Evolutionary conservation across 2,113 vertebrate genomes (phyloP).

Genomic region (Alligator mississippiensis): DNA sequence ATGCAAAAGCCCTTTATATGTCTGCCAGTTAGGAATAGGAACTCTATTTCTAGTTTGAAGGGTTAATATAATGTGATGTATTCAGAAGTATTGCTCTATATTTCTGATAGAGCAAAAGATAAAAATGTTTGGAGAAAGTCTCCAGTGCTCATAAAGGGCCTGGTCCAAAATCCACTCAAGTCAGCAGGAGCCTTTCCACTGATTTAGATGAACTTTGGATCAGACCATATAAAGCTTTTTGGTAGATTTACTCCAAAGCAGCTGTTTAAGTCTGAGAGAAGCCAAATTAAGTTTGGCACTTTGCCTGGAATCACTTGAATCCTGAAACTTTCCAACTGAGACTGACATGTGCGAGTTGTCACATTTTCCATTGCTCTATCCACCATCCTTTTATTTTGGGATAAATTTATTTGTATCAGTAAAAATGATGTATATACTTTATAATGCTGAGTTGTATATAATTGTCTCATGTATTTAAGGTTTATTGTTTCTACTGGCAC

Average conservation of each 20-base stretch:
- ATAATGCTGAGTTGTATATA: conserved; percentile 78
- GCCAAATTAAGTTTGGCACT: conserved; percentile 81
- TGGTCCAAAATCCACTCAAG: neutral
- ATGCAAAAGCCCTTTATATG: neutral
- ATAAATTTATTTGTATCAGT: conserved; percentile 70
- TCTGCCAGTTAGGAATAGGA: neutral
- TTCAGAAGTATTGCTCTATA: conserved; percentile 1
- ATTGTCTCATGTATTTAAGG: conserved; percentile 80
- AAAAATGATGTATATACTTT: conserved; percentile 75
- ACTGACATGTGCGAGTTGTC: conserved; percentile 77
- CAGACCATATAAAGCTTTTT: conserved; percentile 72
- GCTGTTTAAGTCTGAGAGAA: conserved; percentile 76
- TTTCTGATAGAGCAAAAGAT: conserved; percentile 15
- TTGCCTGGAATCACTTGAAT: conserved; percentile 89
- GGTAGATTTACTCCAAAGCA: conserved; percentile 78
- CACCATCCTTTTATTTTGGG: conserved; percentile 59
- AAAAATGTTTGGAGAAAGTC: conserved; percentile 36
- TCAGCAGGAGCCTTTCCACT: conserved; percentile 55
- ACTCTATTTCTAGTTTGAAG: neutral
- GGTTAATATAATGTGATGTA: conserved; percentile 1
- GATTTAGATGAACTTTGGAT: conserved; percentile 58
- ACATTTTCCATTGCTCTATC: conserved; percentile 82
- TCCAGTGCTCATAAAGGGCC: conserved; percentile 31
- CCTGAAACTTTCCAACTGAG: conserved; percentile 79
- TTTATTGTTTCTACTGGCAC: conserved; percentile 76